phyloP scores from a whole-genome alignment of 30 jellyfish, hydroid and myxozoan genomes.

The Calvadosia cruxmelitensis region DNA sequence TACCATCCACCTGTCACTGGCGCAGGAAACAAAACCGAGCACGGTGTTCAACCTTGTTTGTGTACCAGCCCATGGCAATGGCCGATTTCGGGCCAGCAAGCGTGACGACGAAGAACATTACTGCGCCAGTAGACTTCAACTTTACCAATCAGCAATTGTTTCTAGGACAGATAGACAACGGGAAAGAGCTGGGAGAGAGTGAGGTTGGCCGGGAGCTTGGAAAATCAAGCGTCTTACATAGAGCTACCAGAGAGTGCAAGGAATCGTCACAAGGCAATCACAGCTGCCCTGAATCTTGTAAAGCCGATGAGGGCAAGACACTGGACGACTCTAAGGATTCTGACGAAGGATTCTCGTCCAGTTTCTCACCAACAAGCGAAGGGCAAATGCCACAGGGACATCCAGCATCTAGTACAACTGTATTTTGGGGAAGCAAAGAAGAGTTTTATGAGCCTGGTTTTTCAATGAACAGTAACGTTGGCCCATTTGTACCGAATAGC shows the following conservation, averaged over 20 bases:
- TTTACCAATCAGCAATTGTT: conserved; percentile 55
- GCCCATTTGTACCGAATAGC: conserved; percentile 49
- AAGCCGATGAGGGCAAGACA: conserved; percentile 37
- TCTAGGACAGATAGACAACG: conserved; percentile 43
- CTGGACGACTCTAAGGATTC: conserved; percentile 95
- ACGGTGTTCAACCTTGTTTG: conserved; percentile 2
- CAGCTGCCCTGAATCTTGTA: conserved; percentile 11
- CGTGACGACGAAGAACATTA: conserved; percentile 58
- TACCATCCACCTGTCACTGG: conserved; percentile 3
- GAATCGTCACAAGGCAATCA: conserved; percentile 8
- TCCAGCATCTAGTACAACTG: conserved; percentile 56
- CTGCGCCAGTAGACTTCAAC: conserved; percentile 76
- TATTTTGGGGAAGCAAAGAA: conserved; percentile 92
- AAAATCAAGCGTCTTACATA: conserved; percentile 42
- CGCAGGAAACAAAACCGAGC: conserved; percentile 1
- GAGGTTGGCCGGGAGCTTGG: conserved; percentile 21
- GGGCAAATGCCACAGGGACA: conserved; percentile 93
- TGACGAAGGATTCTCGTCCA: conserved; percentile 99
- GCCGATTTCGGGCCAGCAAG: conserved; percentile 99
- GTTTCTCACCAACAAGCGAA: conserved; percentile 98
- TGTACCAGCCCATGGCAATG: conserved; percentile 61
- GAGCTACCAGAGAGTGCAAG: conserved; percentile 34
- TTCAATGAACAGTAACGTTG: conserved; percentile 60
- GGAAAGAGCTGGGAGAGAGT: conserved; percentile 27
- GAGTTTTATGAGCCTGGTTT: conserved; percentile 80